A percentile compares a stretch with the other conserved stretches of the same genome.
Conservation (phyloP, 2,113 vertebrate genomes). For the Gobio gobio region DNA sequence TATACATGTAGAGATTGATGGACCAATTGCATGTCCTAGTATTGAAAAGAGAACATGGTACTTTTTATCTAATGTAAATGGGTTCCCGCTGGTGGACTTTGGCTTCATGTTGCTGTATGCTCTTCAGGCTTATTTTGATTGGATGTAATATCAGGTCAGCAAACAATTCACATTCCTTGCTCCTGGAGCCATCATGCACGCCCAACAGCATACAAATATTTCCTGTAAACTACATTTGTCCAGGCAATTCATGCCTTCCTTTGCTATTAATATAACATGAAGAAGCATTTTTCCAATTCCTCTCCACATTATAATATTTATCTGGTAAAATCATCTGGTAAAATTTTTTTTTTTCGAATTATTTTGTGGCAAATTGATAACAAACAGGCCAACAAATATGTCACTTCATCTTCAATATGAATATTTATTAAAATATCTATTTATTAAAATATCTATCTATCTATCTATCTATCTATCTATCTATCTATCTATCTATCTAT, state of each 20-base stretch:
- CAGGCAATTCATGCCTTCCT: neutral
- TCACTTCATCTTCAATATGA: neutral
- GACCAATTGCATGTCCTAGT: neutral
- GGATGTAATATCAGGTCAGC: constrained; percentile 40
- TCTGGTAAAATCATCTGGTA: neutral
- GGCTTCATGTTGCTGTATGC: neutral
- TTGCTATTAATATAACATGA: neutral
- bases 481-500: too few species aligned
- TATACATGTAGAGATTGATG: neutral
- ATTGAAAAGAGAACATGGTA: neutral
- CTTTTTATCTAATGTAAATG: constrained; percentile 13
- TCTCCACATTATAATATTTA: constrained; percentile 9
- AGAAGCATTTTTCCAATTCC: neutral
- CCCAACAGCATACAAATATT: constrained; percentile 14
- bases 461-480: too few species aligned
- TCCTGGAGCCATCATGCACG: neutral
- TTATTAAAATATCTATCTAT: too few species aligned
- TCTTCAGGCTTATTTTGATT: constrained; percentile 27
- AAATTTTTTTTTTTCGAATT: neutral
- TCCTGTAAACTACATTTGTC: neutral
- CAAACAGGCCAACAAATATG: neutral
- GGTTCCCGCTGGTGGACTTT: constrained; percentile 9
- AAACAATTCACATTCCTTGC: constrained; percentile 33
- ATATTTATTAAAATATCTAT: neutral
- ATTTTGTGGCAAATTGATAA: neutral